Conservation (phyloP, 2,888 invertebrate species). For the Metallyticus violacea region DNA sequence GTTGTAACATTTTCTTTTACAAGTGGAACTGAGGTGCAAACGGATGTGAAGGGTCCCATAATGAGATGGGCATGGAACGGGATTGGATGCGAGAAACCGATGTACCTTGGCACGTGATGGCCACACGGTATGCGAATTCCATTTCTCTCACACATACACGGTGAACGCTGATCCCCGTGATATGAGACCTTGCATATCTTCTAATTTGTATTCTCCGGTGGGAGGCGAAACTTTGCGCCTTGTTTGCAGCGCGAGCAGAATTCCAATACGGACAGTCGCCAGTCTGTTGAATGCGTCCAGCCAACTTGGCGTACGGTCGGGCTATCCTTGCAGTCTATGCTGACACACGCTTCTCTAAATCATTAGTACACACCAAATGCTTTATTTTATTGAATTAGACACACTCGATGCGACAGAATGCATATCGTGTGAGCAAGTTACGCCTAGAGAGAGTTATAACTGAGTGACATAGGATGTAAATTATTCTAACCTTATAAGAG, state of each 20-base stretch:
- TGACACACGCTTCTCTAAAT: background rate
- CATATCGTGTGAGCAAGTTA: no score
- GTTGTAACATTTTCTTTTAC: background rate
- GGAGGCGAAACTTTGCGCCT: background rate
- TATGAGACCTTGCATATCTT: background rate
- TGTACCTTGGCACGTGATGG: background rate
- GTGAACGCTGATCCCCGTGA: background rate
- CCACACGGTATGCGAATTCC: background rate
- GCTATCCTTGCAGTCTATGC: no score
- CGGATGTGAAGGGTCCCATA: background rate
- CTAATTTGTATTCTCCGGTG: background rate
- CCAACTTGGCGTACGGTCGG: background rate
- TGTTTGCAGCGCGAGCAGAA: background rate
- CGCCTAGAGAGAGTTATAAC: no score
- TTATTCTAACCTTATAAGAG: no score
- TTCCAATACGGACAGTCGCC: background rate
- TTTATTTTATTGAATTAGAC: background rate
- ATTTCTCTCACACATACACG: no score
- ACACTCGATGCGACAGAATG: background rate
- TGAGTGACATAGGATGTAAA: no score
- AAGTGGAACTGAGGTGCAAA: background rate
- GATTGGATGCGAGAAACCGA: background rate
- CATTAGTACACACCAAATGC: background rate
- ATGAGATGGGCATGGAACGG: background rate
- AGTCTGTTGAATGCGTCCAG: background rate